A percentile compares a stretch with the other conserved stretches of the same genome.
These are phyloP conservation scores for Gorsachius goisagi DNA, from an alignment of 2,113 vertebrate genomes.

Conservation along the genomic window DNA sequence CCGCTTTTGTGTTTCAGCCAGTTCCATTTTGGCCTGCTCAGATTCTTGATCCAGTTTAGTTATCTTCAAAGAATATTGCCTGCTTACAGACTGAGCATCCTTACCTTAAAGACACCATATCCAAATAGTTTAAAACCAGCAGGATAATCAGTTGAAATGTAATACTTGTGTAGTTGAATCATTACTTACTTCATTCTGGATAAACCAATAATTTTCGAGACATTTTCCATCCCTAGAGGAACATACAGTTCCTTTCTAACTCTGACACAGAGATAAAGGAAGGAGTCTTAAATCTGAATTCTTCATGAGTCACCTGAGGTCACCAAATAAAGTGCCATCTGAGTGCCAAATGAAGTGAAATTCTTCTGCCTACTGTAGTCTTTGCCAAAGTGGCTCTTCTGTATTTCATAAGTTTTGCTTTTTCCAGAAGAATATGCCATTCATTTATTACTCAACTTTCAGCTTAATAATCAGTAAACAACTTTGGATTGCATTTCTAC, in stretches of 20 bases:
- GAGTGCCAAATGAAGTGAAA: not conserved
- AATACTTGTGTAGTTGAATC: not conserved
- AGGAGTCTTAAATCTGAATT: not conserved
- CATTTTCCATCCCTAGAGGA: not conserved
- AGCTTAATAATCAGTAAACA: not conserved
- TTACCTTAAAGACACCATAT: conserved; percentile 70
- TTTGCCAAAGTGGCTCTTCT: not conserved
- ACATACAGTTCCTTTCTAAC: not conserved
- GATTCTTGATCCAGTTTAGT: conserved; percentile 74
- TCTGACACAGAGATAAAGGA: not conserved
- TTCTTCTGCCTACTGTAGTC: not conserved
- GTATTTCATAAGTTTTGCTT: not conserved
- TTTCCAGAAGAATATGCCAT: not conserved
- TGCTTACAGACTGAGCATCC: conserved; percentile 77
- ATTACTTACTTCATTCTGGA: not conserved
- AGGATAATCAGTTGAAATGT: not conserved
- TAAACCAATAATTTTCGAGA: not conserved
- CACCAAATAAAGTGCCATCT: not conserved
- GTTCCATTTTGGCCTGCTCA: conserved; percentile 72
- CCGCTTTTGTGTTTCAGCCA: conserved; percentile 73
- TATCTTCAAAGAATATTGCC: conserved; percentile 77
- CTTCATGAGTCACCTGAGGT: not conserved
- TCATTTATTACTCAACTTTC: not conserved
- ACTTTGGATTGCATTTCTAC: not conserved
- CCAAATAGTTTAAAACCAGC: not conserved